Base-by-base conservation (phyloP, 1,140 invertebrate genomes). In the Eriosoma lanigerum region DNA sequence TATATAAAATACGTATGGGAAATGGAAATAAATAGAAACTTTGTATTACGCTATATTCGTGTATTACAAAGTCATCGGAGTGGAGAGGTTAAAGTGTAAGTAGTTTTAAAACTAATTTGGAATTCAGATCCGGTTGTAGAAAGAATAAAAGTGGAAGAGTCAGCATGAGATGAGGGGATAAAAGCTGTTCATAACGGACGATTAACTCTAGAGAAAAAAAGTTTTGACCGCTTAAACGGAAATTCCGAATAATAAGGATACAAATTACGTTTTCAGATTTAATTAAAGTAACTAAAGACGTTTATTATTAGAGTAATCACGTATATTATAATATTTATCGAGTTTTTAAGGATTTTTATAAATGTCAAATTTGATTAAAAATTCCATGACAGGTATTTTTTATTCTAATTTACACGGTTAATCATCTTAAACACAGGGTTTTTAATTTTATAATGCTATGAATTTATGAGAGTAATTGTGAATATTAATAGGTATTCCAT, bases 31-130 rank as follows among this genome's bases (percentile, higher is more conserved):
- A n/a, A 66, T 13, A 66, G n/a, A 66, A 44, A 44, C 32, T 24
- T 5, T 8, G n/a, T 21, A 15, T 64, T 38, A 19, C 2, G 1
- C 29, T 6, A 29, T 64, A 26, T 12, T 17, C 29, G 0, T 38
- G 38, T 19, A 29, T 1, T 19, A 4, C 4, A 10, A 64, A 44
- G 2, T 66, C 32, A 38, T 13, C 10, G 32, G 32, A 66, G 62
- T 24, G 54, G 54, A 58, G 32, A 56, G 32, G 32, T 58, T 76
- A 76, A 24, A 76, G 52, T 21, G 29, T 76, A 76, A 76, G 72
- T 76, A 76, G 72, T 76, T 76, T 46, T 24, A 76, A 58, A 76
- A 76, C 29, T 76, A 76, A 76, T 76, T 76, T 76, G 19, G 54
- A 58, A 76, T 76, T 76, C 72, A 76, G 72, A 76, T 76, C 72